These are phyloP conservation scores for Chamaea fasciata DNA, from an alignment of 2,113 vertebrate genomes.

Conservation along the genomic window DNA sequence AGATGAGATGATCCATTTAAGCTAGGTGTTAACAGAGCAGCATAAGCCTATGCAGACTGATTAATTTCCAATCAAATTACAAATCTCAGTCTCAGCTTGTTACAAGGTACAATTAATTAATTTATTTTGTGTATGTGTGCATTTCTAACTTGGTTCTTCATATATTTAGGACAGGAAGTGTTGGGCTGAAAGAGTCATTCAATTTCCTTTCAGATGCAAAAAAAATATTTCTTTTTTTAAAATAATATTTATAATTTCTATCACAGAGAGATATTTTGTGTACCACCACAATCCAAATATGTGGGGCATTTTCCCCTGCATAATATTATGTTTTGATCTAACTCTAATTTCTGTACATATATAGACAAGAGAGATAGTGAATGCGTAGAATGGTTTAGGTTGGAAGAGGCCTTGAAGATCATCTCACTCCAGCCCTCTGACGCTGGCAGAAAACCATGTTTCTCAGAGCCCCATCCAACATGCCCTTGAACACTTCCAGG, in stretches of 20 bases:
- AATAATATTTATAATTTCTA: background rate
- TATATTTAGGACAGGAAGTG: background rate
- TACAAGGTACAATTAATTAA: background rate
- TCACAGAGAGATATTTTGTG: background rate
- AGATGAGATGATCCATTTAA: background rate
- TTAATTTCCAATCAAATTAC: background rate
- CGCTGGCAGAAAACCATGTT: background rate
- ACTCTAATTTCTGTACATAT: background rate
- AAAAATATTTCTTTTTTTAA: background rate
- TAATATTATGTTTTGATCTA: background rate
- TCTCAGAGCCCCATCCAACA: too few relatives aligned
- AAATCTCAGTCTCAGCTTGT: background rate
- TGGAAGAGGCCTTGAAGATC: background rate
- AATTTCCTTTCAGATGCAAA: background rate
- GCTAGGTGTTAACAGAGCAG: background rate
- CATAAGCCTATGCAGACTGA: background rate
- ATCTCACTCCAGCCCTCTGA: rapidly evolving
- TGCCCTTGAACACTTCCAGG: background rate
- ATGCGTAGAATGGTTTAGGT: rapidly evolving
- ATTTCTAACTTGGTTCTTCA: background rate
- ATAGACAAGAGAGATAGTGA: background rate
- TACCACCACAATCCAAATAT: background rate
- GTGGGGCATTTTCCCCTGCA: rapidly evolving
- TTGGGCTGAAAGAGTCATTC: background rate
- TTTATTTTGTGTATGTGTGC: background rate